Evolutionary conservation across 2,888 invertebrate genomes (phyloP).

Genomic region (Chrysopilus asiliformis): DNA sequence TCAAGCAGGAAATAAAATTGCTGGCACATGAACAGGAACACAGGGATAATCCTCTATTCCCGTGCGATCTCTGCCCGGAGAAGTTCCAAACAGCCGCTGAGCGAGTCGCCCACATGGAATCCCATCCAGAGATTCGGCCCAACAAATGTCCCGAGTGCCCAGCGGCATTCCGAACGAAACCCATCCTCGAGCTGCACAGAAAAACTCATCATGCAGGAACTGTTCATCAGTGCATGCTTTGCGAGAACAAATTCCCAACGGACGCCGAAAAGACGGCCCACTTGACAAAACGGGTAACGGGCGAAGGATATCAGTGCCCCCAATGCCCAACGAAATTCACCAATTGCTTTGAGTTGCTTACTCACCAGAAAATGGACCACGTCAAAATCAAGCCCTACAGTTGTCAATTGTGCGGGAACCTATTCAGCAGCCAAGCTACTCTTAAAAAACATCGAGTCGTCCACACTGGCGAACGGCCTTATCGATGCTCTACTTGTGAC

Average conservation of each 20-base stretch:
- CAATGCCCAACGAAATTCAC: constrained; percentile 15
- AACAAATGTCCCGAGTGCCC: constrained; percentile 13
- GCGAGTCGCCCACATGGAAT: constrained; percentile 11
- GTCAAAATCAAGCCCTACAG: constrained; percentile 11
- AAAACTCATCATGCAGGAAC: constrained; percentile 14
- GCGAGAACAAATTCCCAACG: constrained; percentile 13
- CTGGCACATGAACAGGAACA: too few relatives aligned
- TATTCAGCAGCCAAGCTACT: constrained; percentile 13
- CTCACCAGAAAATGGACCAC: constrained; percentile 15
- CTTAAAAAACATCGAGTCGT: constrained; percentile 12
- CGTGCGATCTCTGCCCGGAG: constrained; percentile 13
- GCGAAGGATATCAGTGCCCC: constrained; percentile 15
- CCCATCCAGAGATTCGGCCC: constrained; percentile 4
- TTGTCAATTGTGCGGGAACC: constrained; percentile 14
- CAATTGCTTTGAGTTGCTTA: constrained; percentile 12
- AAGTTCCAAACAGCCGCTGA: constrained; percentile 11
- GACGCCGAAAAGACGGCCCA: constrained; percentile 14
- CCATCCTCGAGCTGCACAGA: constrained; percentile 13
- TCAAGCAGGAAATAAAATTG: too few relatives aligned
- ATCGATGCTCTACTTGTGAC: constrained; percentile 11
- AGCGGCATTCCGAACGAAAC: constrained; percentile 15
- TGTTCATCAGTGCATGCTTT: constrained; percentile 15
- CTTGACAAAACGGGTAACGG: constrained; percentile 13
- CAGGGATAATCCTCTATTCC: constrained; percentile 5
- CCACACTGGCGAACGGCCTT: constrained; percentile 14